Conservation (phyloP, 1,140 invertebrate species). For the Drosophila melanogaster region DNA sequence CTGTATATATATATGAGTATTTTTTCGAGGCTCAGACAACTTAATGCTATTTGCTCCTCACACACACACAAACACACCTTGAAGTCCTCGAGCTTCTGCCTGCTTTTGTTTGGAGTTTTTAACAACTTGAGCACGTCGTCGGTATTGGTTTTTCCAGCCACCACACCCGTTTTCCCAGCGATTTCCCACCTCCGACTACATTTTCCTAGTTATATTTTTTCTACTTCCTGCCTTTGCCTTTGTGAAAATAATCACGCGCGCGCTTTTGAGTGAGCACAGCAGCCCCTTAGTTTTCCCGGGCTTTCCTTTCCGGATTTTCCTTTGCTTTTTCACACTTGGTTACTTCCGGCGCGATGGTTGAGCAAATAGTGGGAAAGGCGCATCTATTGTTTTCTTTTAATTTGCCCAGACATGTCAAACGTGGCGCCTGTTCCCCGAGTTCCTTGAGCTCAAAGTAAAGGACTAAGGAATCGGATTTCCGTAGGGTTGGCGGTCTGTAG, state of each 20-base stretch:
- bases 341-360: slow-evolving; percentile 62
- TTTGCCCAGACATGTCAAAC: slow-evolving; percentile 56
- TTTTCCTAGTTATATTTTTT: slow-evolving; percentile 48
- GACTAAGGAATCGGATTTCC: neutral
- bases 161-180: slow-evolving; percentile 17
- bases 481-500: too few species aligned
- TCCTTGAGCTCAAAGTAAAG: neutral
- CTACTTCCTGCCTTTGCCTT: slow-evolving; percentile 76
- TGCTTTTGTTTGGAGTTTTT: slow-evolving; percentile 76
- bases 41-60: slow-evolving; percentile 76
- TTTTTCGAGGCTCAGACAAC: slow-evolving; percentile 75
- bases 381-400: slow-evolving; percentile 79
- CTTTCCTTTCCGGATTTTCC: slow-evolving; percentile 55
- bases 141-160: slow-evolving; percentile 76
- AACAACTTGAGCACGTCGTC: slow-evolving; percentile 82
- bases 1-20: slow-evolving; percentile 29
- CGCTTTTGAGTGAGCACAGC: slow-evolving; percentile 61
- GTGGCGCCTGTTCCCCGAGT: neutral
- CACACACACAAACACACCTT: slow-evolving; percentile 34
- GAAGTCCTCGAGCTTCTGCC: slow-evolving; percentile 20
- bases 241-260: slow-evolving; percentile 82
- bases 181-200: slow-evolving; percentile 24
- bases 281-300: slow-evolving; percentile 8
- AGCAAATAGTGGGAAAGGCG: slow-evolving; percentile 39
- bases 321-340: slow-evolving; percentile 80